These are phyloP conservation scores for Tortricodes alternella DNA, from an alignment of 2,888 invertebrate genomes.

Conservation along the genomic window DNA sequence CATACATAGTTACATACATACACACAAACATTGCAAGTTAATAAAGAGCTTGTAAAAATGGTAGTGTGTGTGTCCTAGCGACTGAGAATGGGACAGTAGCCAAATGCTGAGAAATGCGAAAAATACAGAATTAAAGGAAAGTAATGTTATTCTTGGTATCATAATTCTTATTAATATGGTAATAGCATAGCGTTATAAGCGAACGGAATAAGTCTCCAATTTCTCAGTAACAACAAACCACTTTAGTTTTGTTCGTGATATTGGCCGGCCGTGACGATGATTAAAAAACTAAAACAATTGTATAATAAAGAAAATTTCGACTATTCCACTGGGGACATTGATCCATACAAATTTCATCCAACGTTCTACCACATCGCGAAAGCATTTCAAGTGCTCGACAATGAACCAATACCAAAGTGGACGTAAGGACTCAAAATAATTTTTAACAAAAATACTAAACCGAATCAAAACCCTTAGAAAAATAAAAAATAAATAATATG, in stretches of 20 bases:
- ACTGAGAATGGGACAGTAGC: too few species aligned
- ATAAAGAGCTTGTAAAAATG: too few species aligned
- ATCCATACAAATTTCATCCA: conserved; percentile 56
- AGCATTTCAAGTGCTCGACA: conserved; percentile 51
- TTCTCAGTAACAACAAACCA: neutral
- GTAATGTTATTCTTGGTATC: neutral
- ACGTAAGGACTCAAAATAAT: conserved; percentile 44
- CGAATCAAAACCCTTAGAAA: too few species aligned
- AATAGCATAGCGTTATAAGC: too few species aligned
- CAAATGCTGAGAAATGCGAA: too few species aligned
- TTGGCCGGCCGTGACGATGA: conserved; percentile 31
- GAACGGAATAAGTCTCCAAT: neutral
- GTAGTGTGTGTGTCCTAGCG: too few species aligned
- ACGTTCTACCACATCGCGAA: conserved; percentile 50
- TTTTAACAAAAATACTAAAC: too few species aligned
- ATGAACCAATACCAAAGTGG: conserved; percentile 43
- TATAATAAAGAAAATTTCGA: conserved; percentile 52
- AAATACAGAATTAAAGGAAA: neutral
- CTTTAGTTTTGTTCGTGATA: neutral
- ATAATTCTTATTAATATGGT: neutral
- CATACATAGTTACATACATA: too few species aligned
- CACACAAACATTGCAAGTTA: too few species aligned
- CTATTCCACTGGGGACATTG: conserved; percentile 45
- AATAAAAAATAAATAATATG: too few species aligned
- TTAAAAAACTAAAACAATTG: conserved; percentile 44